phyloP scores from a whole-genome alignment of 2,888 invertebrate species.

The Aplocera efformata region DNA sequence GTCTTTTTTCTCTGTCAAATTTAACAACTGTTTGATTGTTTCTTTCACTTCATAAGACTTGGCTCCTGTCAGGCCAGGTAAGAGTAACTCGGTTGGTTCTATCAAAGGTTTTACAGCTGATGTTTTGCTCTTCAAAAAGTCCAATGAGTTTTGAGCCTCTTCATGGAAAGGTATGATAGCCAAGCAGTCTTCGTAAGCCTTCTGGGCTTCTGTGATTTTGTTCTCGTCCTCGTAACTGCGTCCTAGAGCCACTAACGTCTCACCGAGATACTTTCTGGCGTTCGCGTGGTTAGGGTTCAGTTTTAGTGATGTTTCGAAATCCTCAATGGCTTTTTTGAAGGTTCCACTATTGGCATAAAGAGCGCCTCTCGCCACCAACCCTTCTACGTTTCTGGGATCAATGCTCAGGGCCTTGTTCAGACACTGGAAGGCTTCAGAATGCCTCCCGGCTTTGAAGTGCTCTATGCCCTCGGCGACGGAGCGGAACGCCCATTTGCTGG shows the following conservation, averaged over 20 bases:
- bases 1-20: slow-evolving; percentile 82
- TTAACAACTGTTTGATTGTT: slow-evolving; percentile 82
- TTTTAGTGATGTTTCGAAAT: slow-evolving; percentile 95
- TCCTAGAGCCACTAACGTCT: slow-evolving; percentile 93
- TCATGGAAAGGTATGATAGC: slow-evolving; percentile 92
- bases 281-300: slow-evolving; percentile 94
- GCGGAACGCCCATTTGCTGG: slow-evolving; percentile 95
- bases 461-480: slow-evolving; percentile 97
- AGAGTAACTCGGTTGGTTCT: slow-evolving; percentile 81
- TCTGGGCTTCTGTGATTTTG: slow-evolving; percentile 90
- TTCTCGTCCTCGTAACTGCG: slow-evolving; percentile 93
- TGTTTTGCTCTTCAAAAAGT: slow-evolving; percentile 87
- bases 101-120: slow-evolving; percentile 80
- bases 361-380: slow-evolving; percentile 94
- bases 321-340: slow-evolving; percentile 95
- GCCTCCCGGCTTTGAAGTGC: slow-evolving; percentile 95
- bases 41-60: slow-evolving; percentile 83
- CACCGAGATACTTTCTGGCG: slow-evolving; percentile 96
- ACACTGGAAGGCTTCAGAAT: slow-evolving; percentile 96
- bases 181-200: slow-evolving; percentile 91
- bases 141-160: slow-evolving; percentile 91
- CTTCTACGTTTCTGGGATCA: slow-evolving; percentile 95
- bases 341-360: slow-evolving; percentile 96
- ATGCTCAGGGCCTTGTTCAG: slow-evolving; percentile 95
- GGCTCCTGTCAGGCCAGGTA: slow-evolving; percentile 80